Conservation (phyloP, 1,140 invertebrate species). For the Diorhabda carinulata region DNA sequence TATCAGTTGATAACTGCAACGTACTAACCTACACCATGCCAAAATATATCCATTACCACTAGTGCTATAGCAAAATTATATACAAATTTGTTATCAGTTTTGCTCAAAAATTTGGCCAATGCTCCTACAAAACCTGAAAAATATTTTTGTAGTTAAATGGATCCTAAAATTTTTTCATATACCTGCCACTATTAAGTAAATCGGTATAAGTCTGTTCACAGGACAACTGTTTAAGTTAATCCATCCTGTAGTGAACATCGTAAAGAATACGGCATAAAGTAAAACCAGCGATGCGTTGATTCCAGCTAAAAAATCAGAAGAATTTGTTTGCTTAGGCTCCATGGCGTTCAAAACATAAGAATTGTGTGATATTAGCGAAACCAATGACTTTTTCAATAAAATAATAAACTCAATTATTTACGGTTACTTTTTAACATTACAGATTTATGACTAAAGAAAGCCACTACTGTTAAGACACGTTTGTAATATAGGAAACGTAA, state of each 20-base stretch:
- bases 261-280: conserved; percentile 37
- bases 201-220: conserved; percentile 37
- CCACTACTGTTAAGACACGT: too few species aligned
- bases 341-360: too few species aligned
- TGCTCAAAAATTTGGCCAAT: conserved; percentile 31
- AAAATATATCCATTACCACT: conserved; percentile 30
- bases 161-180: conserved; percentile 11
- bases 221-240: conserved; percentile 40
- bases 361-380: too few species aligned
- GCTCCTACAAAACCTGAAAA: conserved; percentile 33
- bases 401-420: too few species aligned
- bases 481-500: too few species aligned
- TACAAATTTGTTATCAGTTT: conserved; percentile 32
- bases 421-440: too few species aligned
- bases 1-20: not conserved
- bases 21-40: conserved; percentile 38
- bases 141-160: conserved; percentile 2
- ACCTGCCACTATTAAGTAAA: conserved; percentile 43
- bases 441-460: too few species aligned
- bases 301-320: conserved; percentile 31
- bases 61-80: conserved; percentile 32
- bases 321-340: too few species aligned
- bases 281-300: conserved; percentile 41
- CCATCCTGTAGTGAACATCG: conserved; percentile 39
- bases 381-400: too few species aligned